A percentile compares a stretch with the other conserved stretches of the same genome.
phyloP scores from a whole-genome alignment of 2,888 invertebrate species.

The Lasioglossum villosulum region DNA sequence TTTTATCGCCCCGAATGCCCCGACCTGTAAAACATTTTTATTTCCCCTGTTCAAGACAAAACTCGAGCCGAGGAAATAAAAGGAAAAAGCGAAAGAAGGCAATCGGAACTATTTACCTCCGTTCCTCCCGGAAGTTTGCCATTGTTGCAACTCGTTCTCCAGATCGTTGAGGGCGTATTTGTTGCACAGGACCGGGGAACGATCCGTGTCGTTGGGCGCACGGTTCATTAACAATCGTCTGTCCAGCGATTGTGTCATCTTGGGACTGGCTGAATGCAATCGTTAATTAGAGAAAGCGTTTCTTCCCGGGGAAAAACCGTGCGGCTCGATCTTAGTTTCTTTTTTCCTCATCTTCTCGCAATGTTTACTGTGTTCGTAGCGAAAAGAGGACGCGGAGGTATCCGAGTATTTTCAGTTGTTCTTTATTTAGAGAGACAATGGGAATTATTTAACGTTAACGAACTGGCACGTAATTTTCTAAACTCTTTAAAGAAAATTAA shows the following conservation, averaged over 20 bases:
- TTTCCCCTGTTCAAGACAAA: neutral
- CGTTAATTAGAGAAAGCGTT: constrained; percentile 1
- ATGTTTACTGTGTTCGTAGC: neutral
- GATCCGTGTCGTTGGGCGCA: constrained; percentile 81
- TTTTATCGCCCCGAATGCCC: neutral
- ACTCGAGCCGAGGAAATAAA: neutral
- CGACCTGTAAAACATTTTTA: neutral
- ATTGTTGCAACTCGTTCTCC: constrained; percentile 65
- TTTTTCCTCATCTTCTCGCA: neutral
- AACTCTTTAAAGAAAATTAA: too few relatives aligned
- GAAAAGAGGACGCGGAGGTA: neutral
- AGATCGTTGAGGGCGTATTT: constrained; percentile 87
- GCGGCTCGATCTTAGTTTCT: neutral
- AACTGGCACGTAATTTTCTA: neutral
- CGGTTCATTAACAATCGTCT: constrained; percentile 80
- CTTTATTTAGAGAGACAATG: neutral
- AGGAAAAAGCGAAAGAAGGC: neutral
- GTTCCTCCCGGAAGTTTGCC: constrained; percentile 53
- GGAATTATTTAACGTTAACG: neutral
- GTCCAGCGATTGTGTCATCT: constrained; percentile 81
- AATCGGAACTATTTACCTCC: constrained; percentile 43
- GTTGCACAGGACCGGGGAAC: constrained; percentile 89
- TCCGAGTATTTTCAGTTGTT: neutral
- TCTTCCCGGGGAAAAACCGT: neutral
- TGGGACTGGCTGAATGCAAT: constrained; percentile 75